A percentile compares a stretch with the other conserved stretches of the same genome.
These are phyloP conservation scores for Anticlea derivata DNA, from an alignment of 2,888 invertebrate genomes.

Conservation along the genomic window DNA sequence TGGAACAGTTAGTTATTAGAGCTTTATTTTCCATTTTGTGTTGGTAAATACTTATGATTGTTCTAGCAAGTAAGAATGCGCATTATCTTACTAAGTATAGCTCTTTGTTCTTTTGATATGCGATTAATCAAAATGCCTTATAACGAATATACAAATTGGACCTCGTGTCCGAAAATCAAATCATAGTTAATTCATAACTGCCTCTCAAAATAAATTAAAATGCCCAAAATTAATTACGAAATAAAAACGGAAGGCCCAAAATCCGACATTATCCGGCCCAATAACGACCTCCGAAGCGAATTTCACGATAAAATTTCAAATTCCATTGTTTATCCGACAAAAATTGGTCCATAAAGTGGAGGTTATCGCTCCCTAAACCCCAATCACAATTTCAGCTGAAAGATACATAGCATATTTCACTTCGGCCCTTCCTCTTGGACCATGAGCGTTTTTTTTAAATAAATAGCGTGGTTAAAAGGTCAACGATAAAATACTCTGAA, in stretches of 20 bases:
- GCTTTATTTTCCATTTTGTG: too few species aligned
- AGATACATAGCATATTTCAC: conserved; percentile 73
- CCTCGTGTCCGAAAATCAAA: conserved; percentile 20
- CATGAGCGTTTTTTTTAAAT: conserved; percentile 47
- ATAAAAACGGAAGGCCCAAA: conserved; percentile 38
- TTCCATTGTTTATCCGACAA: conserved; percentile 74
- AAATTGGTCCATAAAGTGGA: conserved; percentile 76
- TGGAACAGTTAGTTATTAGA: too few species aligned
- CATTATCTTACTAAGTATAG: too few species aligned
- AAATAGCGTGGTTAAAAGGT: conserved; percentile 62
- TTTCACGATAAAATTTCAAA: conserved; percentile 68
- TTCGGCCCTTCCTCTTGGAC: conserved; percentile 42
- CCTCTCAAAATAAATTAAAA: conserved; percentile 34
- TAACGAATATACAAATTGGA: not conserved
- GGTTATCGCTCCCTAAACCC: conserved; percentile 76
- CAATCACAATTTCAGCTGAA: conserved; percentile 72
- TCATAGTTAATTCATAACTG: conserved; percentile 29
- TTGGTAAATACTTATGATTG: too few species aligned
- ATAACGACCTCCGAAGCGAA: conserved; percentile 38
- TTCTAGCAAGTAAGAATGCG: too few species aligned
- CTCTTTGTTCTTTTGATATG: too few species aligned
- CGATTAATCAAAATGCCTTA: conserved; percentile 9
- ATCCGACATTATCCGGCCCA: conserved; percentile 35
- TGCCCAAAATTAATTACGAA: conserved; percentile 39
- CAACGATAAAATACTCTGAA: conserved; percentile 59